Evolutionary conservation across 2,888 invertebrate species (phyloP).

Genomic region (Drosophila siamana): DNA sequence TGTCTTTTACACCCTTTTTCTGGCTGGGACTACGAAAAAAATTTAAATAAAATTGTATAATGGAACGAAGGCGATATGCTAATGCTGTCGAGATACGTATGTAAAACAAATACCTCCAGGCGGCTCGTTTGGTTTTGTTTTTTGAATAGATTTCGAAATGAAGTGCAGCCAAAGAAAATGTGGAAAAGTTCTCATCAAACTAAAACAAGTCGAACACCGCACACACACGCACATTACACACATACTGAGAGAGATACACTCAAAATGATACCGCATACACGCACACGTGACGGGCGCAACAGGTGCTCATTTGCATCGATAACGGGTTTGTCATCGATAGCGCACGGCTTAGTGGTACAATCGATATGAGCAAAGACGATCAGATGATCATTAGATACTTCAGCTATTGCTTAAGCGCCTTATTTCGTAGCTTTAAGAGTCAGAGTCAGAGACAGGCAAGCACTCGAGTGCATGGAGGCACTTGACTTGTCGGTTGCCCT

Average conservation of each 20-base stretch:
- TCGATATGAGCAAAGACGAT: slow-evolving; percentile 49
- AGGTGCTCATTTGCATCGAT: slow-evolving; percentile 65
- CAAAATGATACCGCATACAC: slow-evolving; percentile 11
- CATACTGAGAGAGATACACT: slow-evolving; percentile 14
- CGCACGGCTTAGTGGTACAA: slow-evolving; percentile 33
- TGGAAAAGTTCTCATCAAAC: slow-evolving; percentile 62
- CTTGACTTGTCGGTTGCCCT: slow-evolving; percentile 60
- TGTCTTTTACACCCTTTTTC: slow-evolving; percentile 55
- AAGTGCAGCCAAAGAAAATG: slow-evolving; percentile 42
- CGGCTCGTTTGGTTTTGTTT: slow-evolving; percentile 53
- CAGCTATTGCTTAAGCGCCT: slow-evolving; percentile 53
- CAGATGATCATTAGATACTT: slow-evolving; percentile 41
- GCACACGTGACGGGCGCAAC: slow-evolving; percentile 57
- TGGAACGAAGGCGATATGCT: slow-evolving; percentile 53
- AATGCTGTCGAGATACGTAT: slow-evolving; percentile 44
- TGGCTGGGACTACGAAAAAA: slow-evolving; percentile 41
- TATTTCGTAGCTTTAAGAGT: slow-evolving; percentile 46
- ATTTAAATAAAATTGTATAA: slow-evolving; percentile 80
- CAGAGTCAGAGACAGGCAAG: background rate
- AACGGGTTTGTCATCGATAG: slow-evolving; percentile 42
- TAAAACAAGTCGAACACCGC: slow-evolving; percentile 16
- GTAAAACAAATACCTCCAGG: slow-evolving; percentile 36
- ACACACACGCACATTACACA: slow-evolving; percentile 27
- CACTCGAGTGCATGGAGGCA: slow-evolving; percentile 34
- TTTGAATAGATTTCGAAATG: slow-evolving; percentile 53